A percentile compares a stretch with the other conserved stretches of the same genome.
Conservation (phyloP, 2,888 invertebrate species). For the Podabrus alpinus region DNA sequence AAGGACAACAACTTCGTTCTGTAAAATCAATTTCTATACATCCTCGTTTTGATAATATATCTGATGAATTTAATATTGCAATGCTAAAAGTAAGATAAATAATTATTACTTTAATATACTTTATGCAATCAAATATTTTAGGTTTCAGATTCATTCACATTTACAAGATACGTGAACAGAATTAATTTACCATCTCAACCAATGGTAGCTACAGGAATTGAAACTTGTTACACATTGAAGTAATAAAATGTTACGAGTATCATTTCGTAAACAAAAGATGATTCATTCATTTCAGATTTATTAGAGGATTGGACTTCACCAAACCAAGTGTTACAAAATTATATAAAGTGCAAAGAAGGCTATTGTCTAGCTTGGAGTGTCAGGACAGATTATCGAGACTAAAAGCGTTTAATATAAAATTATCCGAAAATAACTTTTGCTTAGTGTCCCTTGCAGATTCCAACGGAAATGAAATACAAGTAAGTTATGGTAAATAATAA, state of each 20-base stretch:
- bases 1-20: not conserved
- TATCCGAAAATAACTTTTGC: slow-evolving; percentile 1
- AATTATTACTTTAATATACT: not conserved
- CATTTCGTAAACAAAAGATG: not conserved
- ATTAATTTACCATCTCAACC: not conserved
- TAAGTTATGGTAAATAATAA: not conserved
- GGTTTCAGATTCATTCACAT: not conserved
- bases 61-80: slow-evolving; percentile 8
- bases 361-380: slow-evolving; percentile 3
- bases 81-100: slow-evolving; percentile 6
- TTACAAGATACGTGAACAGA: not conserved
- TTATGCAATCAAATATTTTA: not conserved
- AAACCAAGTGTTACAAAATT: not conserved
- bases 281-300: not conserved
- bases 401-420: not conserved
- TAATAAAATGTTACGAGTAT: not conserved
- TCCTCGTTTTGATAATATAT: not conserved
- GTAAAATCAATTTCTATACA: not conserved
- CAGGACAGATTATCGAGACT: not conserved
- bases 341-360: not conserved
- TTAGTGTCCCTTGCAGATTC: not conserved
- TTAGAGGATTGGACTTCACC: not conserved
- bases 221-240: slow-evolving; percentile 11
- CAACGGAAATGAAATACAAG: not conserved
- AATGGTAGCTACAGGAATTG: not conserved